Percentiles rank a stretch among this genome's conserved stretches.
Conservation (phyloP, 2,888 invertebrate genomes). For the Lasioglossum pauxillum region DNA sequence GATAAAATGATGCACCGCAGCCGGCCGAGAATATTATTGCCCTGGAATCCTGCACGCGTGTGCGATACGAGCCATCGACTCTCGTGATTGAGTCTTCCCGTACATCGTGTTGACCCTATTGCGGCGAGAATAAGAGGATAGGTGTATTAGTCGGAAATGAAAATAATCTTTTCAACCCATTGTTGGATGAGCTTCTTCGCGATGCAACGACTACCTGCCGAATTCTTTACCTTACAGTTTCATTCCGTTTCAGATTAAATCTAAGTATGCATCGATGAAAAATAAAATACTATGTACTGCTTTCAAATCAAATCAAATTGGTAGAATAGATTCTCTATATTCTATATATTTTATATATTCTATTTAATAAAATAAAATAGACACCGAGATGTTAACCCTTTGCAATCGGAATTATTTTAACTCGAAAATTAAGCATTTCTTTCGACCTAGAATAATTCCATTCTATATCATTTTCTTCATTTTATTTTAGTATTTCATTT, state of each 20-base stretch:
- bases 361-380: no score
- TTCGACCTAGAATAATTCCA: no score
- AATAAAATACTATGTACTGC: no score
- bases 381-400: no score
- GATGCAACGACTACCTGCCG: background rate
- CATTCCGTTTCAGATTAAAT: background rate
- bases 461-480: no score
- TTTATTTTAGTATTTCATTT: no score
- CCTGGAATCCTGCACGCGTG: background rate
- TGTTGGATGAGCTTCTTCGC: background rate
- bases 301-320: no score
- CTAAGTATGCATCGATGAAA: no score
- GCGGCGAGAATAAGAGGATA: background rate
- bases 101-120: background rate
- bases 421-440: no score
- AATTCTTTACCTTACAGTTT: background rate
- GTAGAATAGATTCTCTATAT: no score
- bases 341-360: no score
- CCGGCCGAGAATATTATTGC: conserved; percentile 63
- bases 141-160: background rate
- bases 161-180: background rate
- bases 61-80: conserved; percentile 11
- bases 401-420: no score
- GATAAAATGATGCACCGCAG: conserved; percentile 70
- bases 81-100: conserved; percentile 2